A percentile compares a stretch with the other conserved stretches of the same genome.
These are phyloP conservation scores for Drosophila subsilvestris DNA, from an alignment of 2,888 invertebrate species.

Conservation along the genomic window DNA sequence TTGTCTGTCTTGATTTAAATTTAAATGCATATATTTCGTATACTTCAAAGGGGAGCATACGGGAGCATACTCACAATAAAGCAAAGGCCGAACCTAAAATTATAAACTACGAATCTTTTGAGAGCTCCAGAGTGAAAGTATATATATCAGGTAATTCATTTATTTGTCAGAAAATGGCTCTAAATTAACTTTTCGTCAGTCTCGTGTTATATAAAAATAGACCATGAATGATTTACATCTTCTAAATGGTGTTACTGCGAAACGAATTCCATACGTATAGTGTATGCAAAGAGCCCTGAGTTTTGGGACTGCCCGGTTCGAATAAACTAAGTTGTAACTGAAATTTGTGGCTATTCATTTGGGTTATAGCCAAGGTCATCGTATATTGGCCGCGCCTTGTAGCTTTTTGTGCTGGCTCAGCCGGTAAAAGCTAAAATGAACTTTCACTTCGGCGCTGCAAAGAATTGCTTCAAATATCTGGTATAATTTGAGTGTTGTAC, in stretches of 20 bases:
- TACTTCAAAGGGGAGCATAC: background rate
- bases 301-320: background rate
- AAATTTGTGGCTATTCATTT: constrained; percentile 17
- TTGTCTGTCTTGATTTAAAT: constrained; percentile 15
- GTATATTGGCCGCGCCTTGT: constrained; percentile 43
- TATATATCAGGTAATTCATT: constrained; percentile 54
- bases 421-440: constrained; percentile 25
- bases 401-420: constrained; percentile 15
- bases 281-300: constrained; percentile 17
- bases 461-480: background rate
- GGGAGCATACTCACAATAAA: background rate
- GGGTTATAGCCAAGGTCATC: constrained; percentile 53
- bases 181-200: constrained; percentile 59
- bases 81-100: constrained; percentile 44
- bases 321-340: constrained; percentile 43
- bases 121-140: constrained; percentile 61
- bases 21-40: constrained; percentile 13
- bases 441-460: constrained; percentile 51
- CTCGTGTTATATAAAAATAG: constrained; percentile 50
- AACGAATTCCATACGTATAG: constrained; percentile 34
- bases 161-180: constrained; percentile 46
- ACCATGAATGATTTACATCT: constrained; percentile 13
- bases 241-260: constrained; percentile 39
- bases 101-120: constrained; percentile 38
- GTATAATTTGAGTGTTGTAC: background rate